Conservation (phyloP, 2,113 vertebrate genomes). For the Pseudorasbora parva region DNA sequence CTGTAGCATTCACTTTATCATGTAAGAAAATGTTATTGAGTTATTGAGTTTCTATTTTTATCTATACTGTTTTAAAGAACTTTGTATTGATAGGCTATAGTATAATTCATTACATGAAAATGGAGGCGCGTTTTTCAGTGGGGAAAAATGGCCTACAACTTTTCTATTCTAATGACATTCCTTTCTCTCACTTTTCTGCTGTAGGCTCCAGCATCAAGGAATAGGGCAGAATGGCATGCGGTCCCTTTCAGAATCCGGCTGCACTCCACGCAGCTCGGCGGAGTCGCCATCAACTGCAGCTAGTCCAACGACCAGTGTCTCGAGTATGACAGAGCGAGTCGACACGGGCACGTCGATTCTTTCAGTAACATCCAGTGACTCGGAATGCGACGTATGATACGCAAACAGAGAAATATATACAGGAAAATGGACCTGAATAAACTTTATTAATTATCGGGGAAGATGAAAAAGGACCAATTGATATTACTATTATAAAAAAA, state of each 20-base stretch:
- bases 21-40: conserved; percentile 1
- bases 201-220: conserved; percentile 97
- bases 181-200: conserved; percentile 59
- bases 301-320: conserved; percentile 98
- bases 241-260: conserved; percentile 94
- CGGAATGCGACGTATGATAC: conserved; percentile 99
- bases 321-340: conserved; percentile 94
- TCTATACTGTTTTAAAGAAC: background rate
- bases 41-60: background rate
- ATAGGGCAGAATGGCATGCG: conserved; percentile 97
- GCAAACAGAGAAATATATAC: conserved; percentile 81
- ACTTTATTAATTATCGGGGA: conserved; percentile 83
- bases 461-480: conserved; percentile 80
- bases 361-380: conserved; percentile 99
- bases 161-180: conserved; percentile 50
- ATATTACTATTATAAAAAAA: conserved; percentile 74
- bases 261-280: conserved; percentile 95
- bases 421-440: conserved; percentile 84
- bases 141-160: background rate
- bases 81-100: background rate
- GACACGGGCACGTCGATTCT: conserved; percentile 97
- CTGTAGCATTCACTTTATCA: background rate
- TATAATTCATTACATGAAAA: background rate
- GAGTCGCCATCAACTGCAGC: conserved; percentile 97
- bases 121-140: background rate